A percentile compares a stretch with the other conserved stretches of the same genome.
Conservation (phyloP, 2,888 invertebrate species). For the Pelosia muscerda region DNA sequence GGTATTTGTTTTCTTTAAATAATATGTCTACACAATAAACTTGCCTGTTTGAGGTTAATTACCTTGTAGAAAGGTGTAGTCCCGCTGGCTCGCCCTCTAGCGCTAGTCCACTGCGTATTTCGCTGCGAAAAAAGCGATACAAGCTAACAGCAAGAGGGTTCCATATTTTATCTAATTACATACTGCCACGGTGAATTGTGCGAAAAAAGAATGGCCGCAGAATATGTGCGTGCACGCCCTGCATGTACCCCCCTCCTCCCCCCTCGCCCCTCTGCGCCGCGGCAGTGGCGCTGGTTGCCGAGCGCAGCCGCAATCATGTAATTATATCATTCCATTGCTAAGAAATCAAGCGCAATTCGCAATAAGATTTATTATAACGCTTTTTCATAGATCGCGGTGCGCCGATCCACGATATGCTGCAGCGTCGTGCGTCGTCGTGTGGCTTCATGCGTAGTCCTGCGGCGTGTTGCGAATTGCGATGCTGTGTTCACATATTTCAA, state of each 20-base stretch:
- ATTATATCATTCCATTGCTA: slow-evolving; percentile 69
- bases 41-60: neutral
- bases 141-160: slow-evolving; percentile 29
- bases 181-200: slow-evolving; percentile 49
- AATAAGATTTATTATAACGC: slow-evolving; percentile 63
- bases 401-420: slow-evolving; percentile 44
- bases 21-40: neutral
- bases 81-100: neutral
- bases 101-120: neutral
- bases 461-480: too few relatives aligned
- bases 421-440: slow-evolving; percentile 45
- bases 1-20: neutral
- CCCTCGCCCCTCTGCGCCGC: slow-evolving; percentile 19
- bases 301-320: slow-evolving; percentile 61
- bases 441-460: neutral
- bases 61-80: neutral
- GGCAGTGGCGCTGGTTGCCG: slow-evolving; percentile 24
- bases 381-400: slow-evolving; percentile 61
- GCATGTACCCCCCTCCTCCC: neutral
- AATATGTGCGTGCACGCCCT: slow-evolving; percentile 26
- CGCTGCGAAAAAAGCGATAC: slow-evolving; percentile 13
- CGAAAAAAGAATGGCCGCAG: slow-evolving; percentile 45
- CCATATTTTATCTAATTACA: slow-evolving; percentile 50
- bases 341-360: slow-evolving; percentile 67
- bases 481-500: neutral